Evolutionary conservation across 2,888 invertebrate species (phyloP), one percentile per base, ranked within the genome.

Genomic region (Lithophane leautieri): DNA sequence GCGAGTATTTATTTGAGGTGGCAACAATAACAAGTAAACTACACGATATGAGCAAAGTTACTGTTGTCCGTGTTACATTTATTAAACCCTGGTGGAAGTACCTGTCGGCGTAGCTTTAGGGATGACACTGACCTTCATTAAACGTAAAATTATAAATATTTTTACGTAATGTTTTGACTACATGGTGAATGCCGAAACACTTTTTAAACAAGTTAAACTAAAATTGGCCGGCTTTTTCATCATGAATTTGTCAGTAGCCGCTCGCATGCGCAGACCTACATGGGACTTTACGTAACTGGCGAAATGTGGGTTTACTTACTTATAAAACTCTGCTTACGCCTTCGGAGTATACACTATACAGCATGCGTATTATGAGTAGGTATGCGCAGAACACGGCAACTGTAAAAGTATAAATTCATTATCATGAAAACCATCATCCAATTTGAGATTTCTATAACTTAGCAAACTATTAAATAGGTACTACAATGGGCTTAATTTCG

Each of bases 21-120:
- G 69, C 56, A 73, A 68, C 71, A 73, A 66, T 73, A 76, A 84
- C 70, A 76, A 82, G 76, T n/a, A 4, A 65, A 62, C 60, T 71
- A 40, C 54, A 25, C 47, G 54, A 50, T 73, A 79, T 73, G 63
- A 78, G 60, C 9, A 70, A 83, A 72, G 71, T 79, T 76, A 22
- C 28, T 47, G 56, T 42, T 63, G 60, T 68, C 68, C 40, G 25
- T 60, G 58, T 47, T 0, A 63, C 22, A 42, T 71, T 54, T 76
- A 71, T 42, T 69, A 56, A 60, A 66, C 14, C 25, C 40, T 56
- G 40, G 14, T 28, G 40, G 28, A 25, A n/a, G 14, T 19, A 14
- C 47, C 14, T 54, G 12, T 54, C 2, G 54, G 54, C 54, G 54
- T 4, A 12, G 12, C n/a, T 42, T 14, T 60, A 60, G 11, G 50